Percentiles rank a stretch among this genome's conserved stretches.
phyloP scores from a whole-genome alignment of 2,888 invertebrate species.

The Cataglyphis livida region DNA sequence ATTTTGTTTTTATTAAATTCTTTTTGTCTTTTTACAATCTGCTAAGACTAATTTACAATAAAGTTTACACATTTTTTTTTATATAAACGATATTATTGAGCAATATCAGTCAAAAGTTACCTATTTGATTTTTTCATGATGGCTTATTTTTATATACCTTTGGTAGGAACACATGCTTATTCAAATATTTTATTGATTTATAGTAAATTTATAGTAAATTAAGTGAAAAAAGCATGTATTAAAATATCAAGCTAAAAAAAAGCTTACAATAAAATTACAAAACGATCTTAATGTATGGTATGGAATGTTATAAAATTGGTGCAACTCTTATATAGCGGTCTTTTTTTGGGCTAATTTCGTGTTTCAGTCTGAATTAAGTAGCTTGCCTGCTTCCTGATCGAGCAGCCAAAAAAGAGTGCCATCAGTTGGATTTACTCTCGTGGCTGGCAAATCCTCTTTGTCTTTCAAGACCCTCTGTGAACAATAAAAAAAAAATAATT shows the following conservation, averaged over 20 bases:
- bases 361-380: constrained; percentile 61
- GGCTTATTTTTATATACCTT: constrained; percentile 17
- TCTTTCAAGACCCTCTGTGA: constrained; percentile 92
- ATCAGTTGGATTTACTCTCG: constrained; percentile 89
- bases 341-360: constrained; percentile 7
- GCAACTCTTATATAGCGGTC: constrained; percentile 18
- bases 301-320: constrained; percentile 71
- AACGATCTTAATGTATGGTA: constrained; percentile 53
- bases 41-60: not conserved
- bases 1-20: constrained; percentile 38
- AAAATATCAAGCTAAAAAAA: constrained; percentile 29
- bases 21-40: constrained; percentile 33
- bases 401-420: constrained; percentile 89
- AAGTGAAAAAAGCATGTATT: not conserved
- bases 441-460: constrained; percentile 92
- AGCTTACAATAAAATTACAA: constrained; percentile 10
- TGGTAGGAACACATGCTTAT: constrained; percentile 16
- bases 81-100: constrained; percentile 34
- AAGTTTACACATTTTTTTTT: constrained; percentile 29
- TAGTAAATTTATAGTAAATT: constrained; percentile 5
- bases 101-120: constrained; percentile 32
- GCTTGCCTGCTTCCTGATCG: constrained; percentile 79
- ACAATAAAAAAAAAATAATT: constrained; percentile 36
- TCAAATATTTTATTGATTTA: constrained; percentile 3
- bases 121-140: constrained; percentile 14